Evolutionary conservation across 2,888 invertebrate genomes (phyloP), one percentile per base, ranked within the genome.

Genomic region (Graphium colonna): DNA sequence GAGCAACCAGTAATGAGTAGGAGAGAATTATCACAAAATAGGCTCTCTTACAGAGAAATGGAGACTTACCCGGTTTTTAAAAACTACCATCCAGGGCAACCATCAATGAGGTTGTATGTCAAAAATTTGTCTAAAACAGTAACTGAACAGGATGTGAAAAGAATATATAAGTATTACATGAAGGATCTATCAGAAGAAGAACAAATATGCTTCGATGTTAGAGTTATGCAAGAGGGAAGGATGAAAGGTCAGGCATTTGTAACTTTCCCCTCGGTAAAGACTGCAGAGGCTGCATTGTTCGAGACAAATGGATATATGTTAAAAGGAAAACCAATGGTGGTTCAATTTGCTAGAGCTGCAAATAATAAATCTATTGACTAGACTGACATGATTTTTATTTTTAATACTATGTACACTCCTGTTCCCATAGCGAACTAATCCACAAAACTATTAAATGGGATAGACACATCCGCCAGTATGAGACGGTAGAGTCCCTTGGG

Each of bases 171-270:
- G 55, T 90, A 94, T 48, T 97, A 94, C 70, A 73, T 87, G 1
- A 71, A 83, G 56, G 70, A 77, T 39, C 66, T 82, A 49, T 67
- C 78, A 16, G 79, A 79, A 53, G 80, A 86, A 43, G 83, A 90
- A 46, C 75, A 82, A 8, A 84, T 84, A 56, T 86, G 87, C 41
- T 91, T 93, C 78, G 92, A 92, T 76, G 92, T 98, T 3, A 91
- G 95, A 64, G 91, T 97, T 10, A 96, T 98, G 97, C 95, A 96
- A 72, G 96, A 97, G 78, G 98, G 98, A 0, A 91, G 97, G 69
- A 98, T 98, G 98, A 98, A 97, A 80, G 98, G 98, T 0, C 98
- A 98, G 82, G 97, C 97, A 0, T 98, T 98, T 90, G 91, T 98
- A 0, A 96, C 96, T 0, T 90, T 97, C 51, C 95, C 96, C 49